Evolutionary conservation across 2,113 vertebrate species (phyloP).

Genomic region (Oreotrochilus melanogaster): DNA sequence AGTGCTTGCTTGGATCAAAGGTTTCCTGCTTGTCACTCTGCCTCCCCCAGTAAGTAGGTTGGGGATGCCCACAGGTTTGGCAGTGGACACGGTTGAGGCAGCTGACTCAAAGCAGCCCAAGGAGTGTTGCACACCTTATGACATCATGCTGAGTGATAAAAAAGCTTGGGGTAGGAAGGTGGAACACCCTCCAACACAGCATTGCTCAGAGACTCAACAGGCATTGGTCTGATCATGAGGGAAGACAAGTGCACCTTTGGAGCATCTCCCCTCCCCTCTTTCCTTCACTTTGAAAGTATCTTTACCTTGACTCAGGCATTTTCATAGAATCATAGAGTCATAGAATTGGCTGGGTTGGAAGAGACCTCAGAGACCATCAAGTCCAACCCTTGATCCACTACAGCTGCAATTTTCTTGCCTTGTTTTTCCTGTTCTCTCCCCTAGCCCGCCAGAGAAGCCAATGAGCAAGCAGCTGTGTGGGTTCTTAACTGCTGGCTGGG

Average conservation of each 20-base stretch:
- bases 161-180: neutral
- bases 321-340: too few relatives aligned
- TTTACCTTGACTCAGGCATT: neutral
- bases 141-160: neutral
- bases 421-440: neutral
- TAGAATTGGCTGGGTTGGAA: too few relatives aligned
- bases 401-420: too few relatives aligned
- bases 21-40: neutral
- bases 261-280: neutral
- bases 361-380: too few relatives aligned
- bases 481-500: neutral
- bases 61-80: neutral
- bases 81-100: neutral
- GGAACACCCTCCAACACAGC: neutral
- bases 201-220: neutral
- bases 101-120: rapidly evolving
- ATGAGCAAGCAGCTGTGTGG: neutral
- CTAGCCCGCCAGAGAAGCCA: neutral
- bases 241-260: rapidly evolving
- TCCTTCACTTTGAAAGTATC: neutral
- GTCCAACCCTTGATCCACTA: too few relatives aligned
- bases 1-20: neutral
- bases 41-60: neutral
- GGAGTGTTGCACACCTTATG: neutral
- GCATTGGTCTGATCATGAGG: rapidly evolving